Evolutionary conservation across 2,113 vertebrate species (phyloP), one percentile per base, ranked within the genome.

Genomic region (Hippocampus mohnikei): DNA sequence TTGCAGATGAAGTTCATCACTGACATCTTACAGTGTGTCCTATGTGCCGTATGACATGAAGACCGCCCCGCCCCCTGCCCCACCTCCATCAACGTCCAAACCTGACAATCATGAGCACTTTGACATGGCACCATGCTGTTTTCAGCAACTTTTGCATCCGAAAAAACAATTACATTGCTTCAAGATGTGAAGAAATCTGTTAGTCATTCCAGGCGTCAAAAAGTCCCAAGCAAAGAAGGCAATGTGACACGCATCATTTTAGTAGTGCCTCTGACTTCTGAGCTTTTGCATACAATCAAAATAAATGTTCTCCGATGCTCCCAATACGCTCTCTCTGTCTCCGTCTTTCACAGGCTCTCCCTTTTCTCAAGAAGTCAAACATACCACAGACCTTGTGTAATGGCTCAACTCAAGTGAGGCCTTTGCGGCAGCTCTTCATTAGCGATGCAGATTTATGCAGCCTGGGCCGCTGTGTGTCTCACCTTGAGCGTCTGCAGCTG

Each of bases 371-470:
- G 61, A 50, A 18, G 56, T 16, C 63, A 65, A 58, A 44, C 78
- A 66, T 77, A 23, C 40, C 77, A 70, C 76, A 85, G 84, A 86
- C 71, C 71, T 80, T 77, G 85, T 76, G 75, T 86, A 84, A 90
- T 75, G 81, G 72, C 46, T 72, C 75, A 37, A 37, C 33, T 37
- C 85, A 87, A 90, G 84, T 89, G 85, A 83, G 80, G 80, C 76
- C 81, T 78, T 11, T 55, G 82, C 76, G 76, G 69, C 58, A 23
- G 58, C 80, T 71, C 66, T 76, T 86, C 84, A 82, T 92, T 77
- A 79, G 64, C 70, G 25, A 89, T 89, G 88, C 76, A 91, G 84
- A 92, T 90, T 86, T 89, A 91, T 89, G 80, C 85, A 71, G 65
- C 71, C 76, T 3, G 75, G 80, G 79, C 29, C 8, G 7, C 59